A percentile compares a stretch with the other conserved stretches of the same genome.
Conservation (phyloP, 1,140 invertebrate genomes). For the Megalonaias nervosa region DNA sequence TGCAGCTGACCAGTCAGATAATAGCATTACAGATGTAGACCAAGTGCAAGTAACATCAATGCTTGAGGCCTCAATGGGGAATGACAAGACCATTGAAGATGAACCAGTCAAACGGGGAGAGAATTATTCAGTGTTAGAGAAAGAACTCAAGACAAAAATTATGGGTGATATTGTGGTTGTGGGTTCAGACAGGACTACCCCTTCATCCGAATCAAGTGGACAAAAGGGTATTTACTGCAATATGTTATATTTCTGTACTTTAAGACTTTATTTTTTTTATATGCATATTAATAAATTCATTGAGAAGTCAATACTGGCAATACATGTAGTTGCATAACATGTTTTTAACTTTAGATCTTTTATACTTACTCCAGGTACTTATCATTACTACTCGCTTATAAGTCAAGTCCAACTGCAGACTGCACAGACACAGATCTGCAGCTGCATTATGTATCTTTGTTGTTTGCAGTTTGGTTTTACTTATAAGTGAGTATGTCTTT, state of each 20-base stretch:
- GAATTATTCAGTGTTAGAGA: not conserved
- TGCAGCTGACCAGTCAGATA: too few relatives aligned
- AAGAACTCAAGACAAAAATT: constrained; percentile 55
- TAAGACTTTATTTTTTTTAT: not conserved
- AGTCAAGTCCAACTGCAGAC: too few relatives aligned
- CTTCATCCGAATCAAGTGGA: constrained; percentile 59
- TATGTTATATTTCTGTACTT: too few relatives aligned
- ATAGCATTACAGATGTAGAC: too few relatives aligned
- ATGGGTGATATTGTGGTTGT: constrained; percentile 67
- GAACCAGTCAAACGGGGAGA: not conserved
- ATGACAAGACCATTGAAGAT: not conserved
- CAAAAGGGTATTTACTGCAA: constrained; percentile 51
- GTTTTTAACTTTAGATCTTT: not conserved
- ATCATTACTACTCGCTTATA: too few relatives aligned
- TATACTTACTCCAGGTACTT: not conserved
- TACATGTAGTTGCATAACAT: not conserved
- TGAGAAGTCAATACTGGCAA: too few relatives aligned
- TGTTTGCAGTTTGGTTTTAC: too few relatives aligned
- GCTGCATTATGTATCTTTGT: too few relatives aligned
- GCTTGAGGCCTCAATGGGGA: not conserved
- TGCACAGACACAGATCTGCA: too few relatives aligned
- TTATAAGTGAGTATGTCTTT: not conserved
- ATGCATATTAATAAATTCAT: not conserved
- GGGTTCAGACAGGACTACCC: constrained; percentile 55
- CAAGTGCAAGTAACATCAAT: not conserved